Conservation (phyloP, 2,113 vertebrate species). For the Trachemys scripta region DNA sequence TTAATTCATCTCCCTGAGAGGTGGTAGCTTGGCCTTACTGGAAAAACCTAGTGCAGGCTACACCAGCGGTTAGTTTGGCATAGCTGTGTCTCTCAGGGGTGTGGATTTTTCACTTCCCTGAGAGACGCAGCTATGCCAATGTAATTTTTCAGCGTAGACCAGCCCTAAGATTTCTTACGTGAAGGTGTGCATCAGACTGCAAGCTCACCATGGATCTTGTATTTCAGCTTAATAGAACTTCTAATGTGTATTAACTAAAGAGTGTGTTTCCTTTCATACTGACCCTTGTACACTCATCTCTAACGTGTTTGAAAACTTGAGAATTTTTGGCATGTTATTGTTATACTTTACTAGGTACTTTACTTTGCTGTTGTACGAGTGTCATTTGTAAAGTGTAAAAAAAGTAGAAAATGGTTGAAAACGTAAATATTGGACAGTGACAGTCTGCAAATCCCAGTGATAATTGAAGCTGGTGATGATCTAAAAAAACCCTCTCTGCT, state of each 20-base stretch:
- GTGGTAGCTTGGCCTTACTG: neutral
- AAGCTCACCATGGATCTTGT: neutral
- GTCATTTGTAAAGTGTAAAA: no score
- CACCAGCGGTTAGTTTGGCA: neutral
- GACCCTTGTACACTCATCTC: rapidly evolving
- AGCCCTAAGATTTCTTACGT: neutral
- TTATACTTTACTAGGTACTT: neutral
- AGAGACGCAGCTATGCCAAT: no score
- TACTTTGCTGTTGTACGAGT: no score
- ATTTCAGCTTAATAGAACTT: neutral
- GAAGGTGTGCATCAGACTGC: rapidly evolving
- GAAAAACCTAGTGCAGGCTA: neutral
- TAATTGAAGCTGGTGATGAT: no score
- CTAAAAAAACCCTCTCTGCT: no score
- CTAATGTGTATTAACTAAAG: rapidly evolving
- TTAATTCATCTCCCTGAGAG: neutral
- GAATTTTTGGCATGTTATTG: neutral
- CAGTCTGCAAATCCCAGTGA: no score
- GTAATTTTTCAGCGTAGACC: no score
- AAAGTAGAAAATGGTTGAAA: no score
- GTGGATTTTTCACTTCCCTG: neutral
- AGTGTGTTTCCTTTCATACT: rapidly evolving
- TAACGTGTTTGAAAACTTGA: neutral
- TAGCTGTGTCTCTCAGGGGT: neutral
- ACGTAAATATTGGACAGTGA: no score